Evolutionary conservation across 1,140 invertebrate genomes (phyloP).

Genomic region (Yoshiicerus persimilis): DNA sequence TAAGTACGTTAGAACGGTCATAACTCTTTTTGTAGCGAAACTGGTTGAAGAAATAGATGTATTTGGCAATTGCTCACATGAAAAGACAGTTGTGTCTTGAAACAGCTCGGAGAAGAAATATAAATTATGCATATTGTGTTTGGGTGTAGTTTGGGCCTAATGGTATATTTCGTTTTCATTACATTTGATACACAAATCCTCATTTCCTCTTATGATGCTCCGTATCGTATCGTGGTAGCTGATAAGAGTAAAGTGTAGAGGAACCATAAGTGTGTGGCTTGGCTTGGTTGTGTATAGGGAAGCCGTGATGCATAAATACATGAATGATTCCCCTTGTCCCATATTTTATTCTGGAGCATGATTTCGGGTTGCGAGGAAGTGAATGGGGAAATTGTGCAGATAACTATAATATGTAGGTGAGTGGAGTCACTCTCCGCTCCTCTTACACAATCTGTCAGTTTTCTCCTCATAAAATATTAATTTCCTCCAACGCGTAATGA

Average conservation of each 20-base stretch:
- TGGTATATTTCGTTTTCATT: neutral
- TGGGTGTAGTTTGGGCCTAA: neutral
- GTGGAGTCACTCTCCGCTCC: neutral
- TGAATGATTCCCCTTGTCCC: neutral
- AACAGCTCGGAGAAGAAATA: neutral
- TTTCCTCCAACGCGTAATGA: neutral
- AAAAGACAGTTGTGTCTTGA: neutral
- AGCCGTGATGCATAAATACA: neutral
- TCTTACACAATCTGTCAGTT: neutral
- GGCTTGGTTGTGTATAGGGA: neutral
- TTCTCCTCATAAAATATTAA: constrained; percentile 1
- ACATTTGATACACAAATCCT: neutral
- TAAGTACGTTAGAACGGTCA: neutral
- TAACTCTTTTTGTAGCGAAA: neutral
- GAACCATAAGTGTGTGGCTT: neutral
- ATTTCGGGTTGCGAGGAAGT: neutral
- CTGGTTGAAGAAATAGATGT: neutral
- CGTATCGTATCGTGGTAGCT: neutral
- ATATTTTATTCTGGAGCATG: neutral
- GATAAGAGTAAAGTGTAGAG: neutral
- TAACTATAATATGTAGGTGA: neutral
- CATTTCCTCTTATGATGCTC: neutral
- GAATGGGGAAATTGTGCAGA: neutral
- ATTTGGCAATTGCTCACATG: neutral
- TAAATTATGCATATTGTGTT: neutral